Evolutionary conservation across 2,113 vertebrate genomes (phyloP).

Genomic region (Brachyhypopomus occidentalis): DNA sequence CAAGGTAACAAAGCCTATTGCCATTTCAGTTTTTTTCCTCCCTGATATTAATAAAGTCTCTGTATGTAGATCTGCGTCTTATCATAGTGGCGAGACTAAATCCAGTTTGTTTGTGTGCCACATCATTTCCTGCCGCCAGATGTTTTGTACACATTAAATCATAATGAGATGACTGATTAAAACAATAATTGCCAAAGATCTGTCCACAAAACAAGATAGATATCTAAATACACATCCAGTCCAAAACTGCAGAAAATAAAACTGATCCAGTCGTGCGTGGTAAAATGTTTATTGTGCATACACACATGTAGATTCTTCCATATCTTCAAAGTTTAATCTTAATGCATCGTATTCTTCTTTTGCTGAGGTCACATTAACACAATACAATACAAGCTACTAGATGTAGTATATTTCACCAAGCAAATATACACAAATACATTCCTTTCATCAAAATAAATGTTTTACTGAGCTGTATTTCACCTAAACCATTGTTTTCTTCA

Average conservation of each 20-base stretch:
- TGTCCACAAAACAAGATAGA: conserved; percentile 60
- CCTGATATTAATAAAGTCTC: conserved; percentile 44
- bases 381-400: neutral
- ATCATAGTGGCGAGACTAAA: conserved; percentile 34
- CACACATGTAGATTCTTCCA: neutral
- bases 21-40: conserved; percentile 42
- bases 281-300: conserved; percentile 26
- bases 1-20: conserved; percentile 42
- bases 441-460: neutral
- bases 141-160: conserved; percentile 56
- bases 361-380: neutral
- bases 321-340: neutral
- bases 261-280: conserved; percentile 15
- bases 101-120: conserved; percentile 51
- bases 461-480: conserved; percentile 12
- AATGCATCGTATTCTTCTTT: neutral
- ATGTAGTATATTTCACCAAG: conserved; percentile 14
- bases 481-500: neutral
- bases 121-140: conserved; percentile 51
- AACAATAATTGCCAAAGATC: conserved; percentile 81
- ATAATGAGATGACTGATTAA: conserved; percentile 60
- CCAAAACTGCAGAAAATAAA: conserved; percentile 33
- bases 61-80: conserved; percentile 32
- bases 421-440: neutral
- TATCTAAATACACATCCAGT: conserved; percentile 37